phyloP scores from a whole-genome alignment of 37 sponge, comb jelly and placozoan species.

The Axinella damicornis region DNA sequence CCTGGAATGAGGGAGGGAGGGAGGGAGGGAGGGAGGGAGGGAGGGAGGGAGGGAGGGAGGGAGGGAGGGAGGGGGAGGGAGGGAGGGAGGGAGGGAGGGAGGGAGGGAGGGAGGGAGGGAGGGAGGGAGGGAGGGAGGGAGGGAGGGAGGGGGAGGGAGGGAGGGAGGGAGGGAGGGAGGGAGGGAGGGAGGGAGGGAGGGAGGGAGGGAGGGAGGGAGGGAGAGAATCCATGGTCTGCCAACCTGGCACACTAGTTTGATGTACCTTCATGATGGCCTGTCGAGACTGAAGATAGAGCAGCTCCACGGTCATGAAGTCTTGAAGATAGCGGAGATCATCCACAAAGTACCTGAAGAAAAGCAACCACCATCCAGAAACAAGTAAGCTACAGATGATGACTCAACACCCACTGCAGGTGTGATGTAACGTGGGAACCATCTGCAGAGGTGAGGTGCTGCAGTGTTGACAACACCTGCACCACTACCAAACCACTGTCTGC shows the following conservation, averaged over 20 bases:
- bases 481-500: too few species aligned
- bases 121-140: too few species aligned
- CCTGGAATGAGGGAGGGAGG: conserved; percentile 6
- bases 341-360: conserved; percentile 65
- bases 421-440: too few species aligned
- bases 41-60: conserved; percentile 19
- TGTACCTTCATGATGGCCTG: conserved; percentile 69
- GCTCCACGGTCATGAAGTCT: conserved; percentile 69
- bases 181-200: conserved; percentile 1
- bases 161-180: neutral
- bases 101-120: neutral
- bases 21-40: conserved; percentile 8
- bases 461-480: too few species aligned
- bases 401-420: neutral
- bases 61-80: conserved; percentile 1
- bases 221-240: too few species aligned
- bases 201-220: neutral
- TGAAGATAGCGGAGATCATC: conserved; percentile 61
- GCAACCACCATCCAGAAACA: too few species aligned
- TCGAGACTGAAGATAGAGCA: conserved; percentile 72
- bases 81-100: neutral
- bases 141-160: too few species aligned
- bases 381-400: neutral
- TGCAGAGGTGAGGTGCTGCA: too few species aligned
- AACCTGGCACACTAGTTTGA: too few species aligned